Base-by-base conservation (phyloP, 2,888 invertebrate species). In the Globia sparganii region DNA sequence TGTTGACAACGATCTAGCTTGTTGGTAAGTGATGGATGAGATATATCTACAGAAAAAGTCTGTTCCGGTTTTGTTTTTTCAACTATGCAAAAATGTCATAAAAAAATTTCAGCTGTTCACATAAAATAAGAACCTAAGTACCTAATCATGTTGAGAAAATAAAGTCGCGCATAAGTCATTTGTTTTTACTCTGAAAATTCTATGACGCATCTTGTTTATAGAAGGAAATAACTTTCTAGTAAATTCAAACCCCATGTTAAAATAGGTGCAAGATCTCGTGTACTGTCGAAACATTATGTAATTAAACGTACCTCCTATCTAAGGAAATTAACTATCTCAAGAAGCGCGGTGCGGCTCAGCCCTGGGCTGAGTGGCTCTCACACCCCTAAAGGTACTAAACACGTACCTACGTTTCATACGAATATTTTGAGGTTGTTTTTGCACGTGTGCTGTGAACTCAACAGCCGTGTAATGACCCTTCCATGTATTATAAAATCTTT, bases 391-490 rank as follows among this genome's bases (percentile, higher is more conserved):
- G 86, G 80, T 81, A 88, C 82, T 88, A 85, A 83, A 86, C 84
- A 80, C 78, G 83, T 86, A 78, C 77, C 87, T 85, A 83, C 80
- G 82, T 87, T 87, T 88, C 87, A 86, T 88, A 85, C 81, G 72
- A 81, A 89, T 91, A 90, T 92, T 92, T 91, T 87, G 88, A 92
- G 90, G 91, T 93, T 92, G 91, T 94, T 93, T 94, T 92, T 93
- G 91, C 92, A 94, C 94, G 93, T 93, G 89, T 94, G 94, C 94
- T 91, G 94, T 91, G 92, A 93, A 92, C 90, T 94, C 94, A 95
- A 95, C 91, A 92, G 89, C 91, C 95, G 93, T 94, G 92, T 94
- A 94, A 95, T 94, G 95, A 93, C 94, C 93, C 94, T 94, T 93
- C 89, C 92, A 91, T 91, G 91, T 93, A 94, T 94, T 94, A 95